Base-by-base conservation (phyloP, 1,140 invertebrate genomes). In the Heliothis virescens region DNA sequence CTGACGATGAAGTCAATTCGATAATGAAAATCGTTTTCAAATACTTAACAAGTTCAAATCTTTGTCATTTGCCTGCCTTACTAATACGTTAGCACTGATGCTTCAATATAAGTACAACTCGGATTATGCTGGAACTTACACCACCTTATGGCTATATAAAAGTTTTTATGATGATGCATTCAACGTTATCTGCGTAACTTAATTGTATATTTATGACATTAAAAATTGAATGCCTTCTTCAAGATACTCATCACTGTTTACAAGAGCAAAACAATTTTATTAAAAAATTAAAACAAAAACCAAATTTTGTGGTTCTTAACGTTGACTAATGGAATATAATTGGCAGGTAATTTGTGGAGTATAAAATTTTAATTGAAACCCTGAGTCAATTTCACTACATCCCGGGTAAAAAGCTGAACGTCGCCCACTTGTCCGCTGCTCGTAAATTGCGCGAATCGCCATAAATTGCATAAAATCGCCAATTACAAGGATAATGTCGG, bases 301-400 rank as follows among this genome's bases (percentile, higher is more conserved):
- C 53, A 57, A 41, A 73, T 59, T 74, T 79, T 75, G 65, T 69
- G 80, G 79, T 83, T 79, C 57, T 79, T 82, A 78, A 76, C 62
- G 80, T 81, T 34, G 73, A 71, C 84, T 90, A 89, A 92, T 90
- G 86, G 84, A 86, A 88, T 86, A 90, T 92, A 92, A 93, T 91
- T 90, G 89, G 83, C 82, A 82, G 83, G 89, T 91, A 91, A 92
- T 94, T 92, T 92, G 86, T 59, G 84, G 81, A 84, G 90, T 84
- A 91, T 94, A 89, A 90, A 91, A 91, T 91, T 92, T 94, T 92
- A 94, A 92, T 92, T 92, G 86, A 94, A 94, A 90, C 82, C 57
- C 83, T 50, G 87, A 86, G 67, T 83, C 84, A 87, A 91, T 91
- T 91, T 90, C 79, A 79, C 85, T 79, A 83, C 72, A 84, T 80